A percentile compares a stretch with the other conserved stretches of the same genome.
These are phyloP conservation scores for Pseudomyrmex dendroicus DNA, from an alignment of 1,140 invertebrate species.

Conservation along the genomic window DNA sequence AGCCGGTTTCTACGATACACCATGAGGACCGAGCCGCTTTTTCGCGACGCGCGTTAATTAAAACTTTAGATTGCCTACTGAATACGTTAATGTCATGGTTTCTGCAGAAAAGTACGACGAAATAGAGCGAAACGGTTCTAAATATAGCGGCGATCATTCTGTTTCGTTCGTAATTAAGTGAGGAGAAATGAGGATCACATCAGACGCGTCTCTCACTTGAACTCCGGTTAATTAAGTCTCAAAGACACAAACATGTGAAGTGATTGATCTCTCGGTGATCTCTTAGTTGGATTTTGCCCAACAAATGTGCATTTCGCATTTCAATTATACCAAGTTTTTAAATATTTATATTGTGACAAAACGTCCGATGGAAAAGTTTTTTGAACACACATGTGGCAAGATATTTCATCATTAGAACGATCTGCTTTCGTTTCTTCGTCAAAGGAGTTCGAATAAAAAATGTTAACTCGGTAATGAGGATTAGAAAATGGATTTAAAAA, in stretches of 20 bases:
- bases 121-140: constrained; percentile 22
- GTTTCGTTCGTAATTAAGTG: constrained; percentile 19
- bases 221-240: constrained; percentile 1
- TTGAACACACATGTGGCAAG: background rate
- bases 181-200: background rate
- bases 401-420: too few relatives aligned
- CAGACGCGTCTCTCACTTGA: constrained; percentile 2
- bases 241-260: background rate
- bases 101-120: constrained; percentile 20
- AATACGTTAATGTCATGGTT: constrained; percentile 53
- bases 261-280: constrained; percentile 7
- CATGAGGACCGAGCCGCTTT: constrained; percentile 31
- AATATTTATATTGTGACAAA: background rate
- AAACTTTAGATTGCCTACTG: constrained; percentile 62
- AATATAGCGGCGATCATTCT: constrained; percentile 29
- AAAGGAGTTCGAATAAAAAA: background rate
- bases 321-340: background rate
- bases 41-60: constrained; percentile 49
- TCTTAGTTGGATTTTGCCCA: background rate
- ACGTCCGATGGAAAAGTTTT: background rate
- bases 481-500: background rate
- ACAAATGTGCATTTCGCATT: too few relatives aligned
- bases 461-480: background rate
- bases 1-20: constrained; percentile 36
- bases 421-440: too few relatives aligned